A percentile compares a stretch with the other conserved stretches of the same genome.
phyloP scores from a whole-genome alignment of 2,113 vertebrate species.

The Cyphomyrus discorhynchus region DNA sequence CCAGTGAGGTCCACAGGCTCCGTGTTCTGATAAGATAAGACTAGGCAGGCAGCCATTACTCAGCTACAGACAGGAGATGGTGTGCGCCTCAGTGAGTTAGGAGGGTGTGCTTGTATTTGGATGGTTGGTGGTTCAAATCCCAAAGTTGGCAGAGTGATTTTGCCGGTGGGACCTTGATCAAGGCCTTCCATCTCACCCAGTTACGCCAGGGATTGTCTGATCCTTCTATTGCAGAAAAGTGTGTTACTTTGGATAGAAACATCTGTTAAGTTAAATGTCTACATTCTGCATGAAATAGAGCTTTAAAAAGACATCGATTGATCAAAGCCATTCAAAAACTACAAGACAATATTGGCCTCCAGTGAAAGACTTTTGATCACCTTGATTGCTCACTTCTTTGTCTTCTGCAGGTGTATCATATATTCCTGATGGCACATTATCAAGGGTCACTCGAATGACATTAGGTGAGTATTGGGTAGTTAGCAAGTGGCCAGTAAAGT shows the following conservation, averaged over 20 bases:
- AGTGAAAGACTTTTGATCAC: neutral
- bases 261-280: neutral
- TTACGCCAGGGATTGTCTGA: neutral
- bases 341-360: neutral
- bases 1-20: neutral
- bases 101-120: neutral
- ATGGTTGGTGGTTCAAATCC: neutral
- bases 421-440: neutral
- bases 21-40: neutral
- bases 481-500: neutral
- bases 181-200: neutral
- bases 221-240: neutral
- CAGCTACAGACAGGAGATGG: neutral
- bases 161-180: neutral
- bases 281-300: neutral
- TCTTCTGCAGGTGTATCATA: neutral
- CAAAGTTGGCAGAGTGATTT: neutral
- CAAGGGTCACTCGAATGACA: neutral
- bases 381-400: neutral
- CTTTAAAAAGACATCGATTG: neutral
- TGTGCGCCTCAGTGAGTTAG: neutral
- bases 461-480: neutral
- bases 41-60: neutral
- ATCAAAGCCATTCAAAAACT: neutral
- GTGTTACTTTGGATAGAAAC: neutral